A percentile compares a stretch with the other conserved stretches of the same genome.
Conservation (phyloP, 2,797 vertebrate genomes). For the Malacoraja senta region DNA sequence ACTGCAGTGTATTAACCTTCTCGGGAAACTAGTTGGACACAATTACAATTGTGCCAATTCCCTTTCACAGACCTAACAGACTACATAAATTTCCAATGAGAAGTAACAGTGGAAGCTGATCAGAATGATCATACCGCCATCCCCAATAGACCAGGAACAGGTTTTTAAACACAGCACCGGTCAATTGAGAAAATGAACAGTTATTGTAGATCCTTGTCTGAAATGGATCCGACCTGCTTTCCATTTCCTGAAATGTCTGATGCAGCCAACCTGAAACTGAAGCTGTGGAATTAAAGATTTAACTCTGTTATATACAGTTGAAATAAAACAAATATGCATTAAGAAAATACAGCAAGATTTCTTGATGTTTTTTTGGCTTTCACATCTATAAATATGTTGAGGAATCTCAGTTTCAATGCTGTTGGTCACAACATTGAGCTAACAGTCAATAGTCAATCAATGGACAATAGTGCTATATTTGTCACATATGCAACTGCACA, state of each 20-base stretch:
- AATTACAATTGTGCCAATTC: neutral
- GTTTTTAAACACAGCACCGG: neutral
- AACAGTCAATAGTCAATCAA: neutral
- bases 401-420: too few relatives aligned
- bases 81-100: neutral
- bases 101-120: neutral
- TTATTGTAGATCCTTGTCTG: neutral
- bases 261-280: neutral
- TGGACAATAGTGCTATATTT: too few relatives aligned
- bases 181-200: neutral
- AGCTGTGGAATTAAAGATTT: neutral
- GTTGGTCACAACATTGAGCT: too few relatives aligned
- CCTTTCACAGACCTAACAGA: neutral
- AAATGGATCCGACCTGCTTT: neutral
- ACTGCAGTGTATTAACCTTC: neutral
- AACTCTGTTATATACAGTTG: neutral
- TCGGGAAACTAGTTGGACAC: neutral
- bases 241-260: neutral
- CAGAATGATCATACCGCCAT: neutral
- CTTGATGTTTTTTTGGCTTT: neutral
- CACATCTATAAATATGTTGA: too few relatives aligned
- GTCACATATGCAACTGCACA: too few relatives aligned
- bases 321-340: constrained; percentile 23
- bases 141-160: neutral
- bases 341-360: neutral